Percentiles rank a stretch among this genome's conserved stretches.
phyloP scores from a whole-genome alignment of 2,797 vertebrate genomes.

The Ctenopoma multispine region DNA sequence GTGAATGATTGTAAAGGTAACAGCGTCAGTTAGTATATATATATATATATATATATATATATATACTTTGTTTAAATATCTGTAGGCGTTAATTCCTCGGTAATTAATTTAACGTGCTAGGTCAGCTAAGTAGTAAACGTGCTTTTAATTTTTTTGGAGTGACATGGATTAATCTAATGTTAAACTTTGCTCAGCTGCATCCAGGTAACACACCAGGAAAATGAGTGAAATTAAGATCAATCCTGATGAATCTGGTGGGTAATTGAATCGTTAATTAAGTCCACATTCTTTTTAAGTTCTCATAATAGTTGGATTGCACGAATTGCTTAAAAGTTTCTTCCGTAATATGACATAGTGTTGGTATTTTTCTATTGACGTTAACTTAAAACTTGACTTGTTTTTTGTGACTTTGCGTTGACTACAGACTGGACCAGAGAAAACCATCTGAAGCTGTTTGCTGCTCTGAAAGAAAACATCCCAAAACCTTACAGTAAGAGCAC shows the following conservation, averaged over 20 bases:
- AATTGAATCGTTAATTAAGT: neutral
- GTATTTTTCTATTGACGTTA: too few species aligned
- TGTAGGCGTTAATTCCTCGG: neutral
- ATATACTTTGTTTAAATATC: neutral
- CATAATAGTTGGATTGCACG: neutral
- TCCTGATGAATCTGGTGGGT: slow-evolving; percentile 37
- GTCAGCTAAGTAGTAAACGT: neutral
- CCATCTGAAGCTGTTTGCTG: slow-evolving; percentile 84
- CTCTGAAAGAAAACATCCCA: slow-evolving; percentile 86
- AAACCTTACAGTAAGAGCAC: slow-evolving; percentile 59
- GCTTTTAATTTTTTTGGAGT: neutral
- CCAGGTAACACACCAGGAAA: neutral
- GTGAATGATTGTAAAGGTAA: fast-evolving
- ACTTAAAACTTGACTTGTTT: neutral
- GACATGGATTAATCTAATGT: neutral
- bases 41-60: too few species aligned
- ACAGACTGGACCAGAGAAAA: slow-evolving; percentile 86
- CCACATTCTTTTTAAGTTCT: neutral
- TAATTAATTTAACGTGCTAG: neutral
- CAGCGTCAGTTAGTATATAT: too few species aligned
- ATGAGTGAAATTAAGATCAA: neutral
- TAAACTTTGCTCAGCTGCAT: neutral
- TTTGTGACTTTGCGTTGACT: slow-evolving; percentile 9
- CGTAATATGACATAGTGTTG: neutral
- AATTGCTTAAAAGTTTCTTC: neutral